These are phyloP conservation scores for Athalia rosae DNA, from an alignment of 2,888 invertebrate species.

Conservation along the genomic window DNA sequence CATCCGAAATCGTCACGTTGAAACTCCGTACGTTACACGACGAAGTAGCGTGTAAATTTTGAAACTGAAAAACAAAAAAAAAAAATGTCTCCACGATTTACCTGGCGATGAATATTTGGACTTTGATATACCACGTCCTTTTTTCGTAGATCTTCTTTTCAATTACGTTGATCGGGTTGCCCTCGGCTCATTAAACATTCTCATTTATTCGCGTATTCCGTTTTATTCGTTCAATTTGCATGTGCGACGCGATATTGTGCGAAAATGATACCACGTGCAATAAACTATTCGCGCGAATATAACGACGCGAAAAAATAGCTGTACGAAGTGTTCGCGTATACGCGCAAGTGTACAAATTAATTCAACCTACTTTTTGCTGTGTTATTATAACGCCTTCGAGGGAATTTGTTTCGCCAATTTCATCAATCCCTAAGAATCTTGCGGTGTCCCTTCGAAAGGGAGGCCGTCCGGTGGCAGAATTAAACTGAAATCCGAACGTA, in stretches of 20 bases:
- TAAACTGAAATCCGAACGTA: not conserved
- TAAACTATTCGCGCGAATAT: constrained; percentile 4
- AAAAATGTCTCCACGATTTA: too few relatives aligned
- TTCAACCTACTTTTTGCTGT: constrained; percentile 24
- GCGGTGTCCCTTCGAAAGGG: not conserved
- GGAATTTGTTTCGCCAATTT: not conserved
- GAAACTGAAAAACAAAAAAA: too few relatives aligned
- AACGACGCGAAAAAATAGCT: constrained; percentile 26
- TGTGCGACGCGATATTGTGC: not conserved
- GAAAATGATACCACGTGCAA: constrained; percentile 8
- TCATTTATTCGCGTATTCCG: too few relatives aligned
- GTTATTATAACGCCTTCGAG: not conserved
- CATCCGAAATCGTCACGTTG: too few relatives aligned
- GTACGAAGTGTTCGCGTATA: not conserved
- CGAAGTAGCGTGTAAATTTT: too few relatives aligned
- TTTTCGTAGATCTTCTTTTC: too few relatives aligned
- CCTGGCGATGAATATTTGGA: too few relatives aligned
- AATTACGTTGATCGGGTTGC: too few relatives aligned
- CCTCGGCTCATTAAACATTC: too few relatives aligned
- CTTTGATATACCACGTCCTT: too few relatives aligned
- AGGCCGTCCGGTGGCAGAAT: not conserved
- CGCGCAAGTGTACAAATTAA: constrained; percentile 4
- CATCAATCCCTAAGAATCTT: not conserved
- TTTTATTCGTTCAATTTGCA: not conserved
- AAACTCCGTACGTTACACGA: too few relatives aligned